Evolutionary conservation across 2,888 invertebrate species (phyloP), one percentile per base, ranked within the genome.

Genomic region (Apamea epomidion): DNA sequence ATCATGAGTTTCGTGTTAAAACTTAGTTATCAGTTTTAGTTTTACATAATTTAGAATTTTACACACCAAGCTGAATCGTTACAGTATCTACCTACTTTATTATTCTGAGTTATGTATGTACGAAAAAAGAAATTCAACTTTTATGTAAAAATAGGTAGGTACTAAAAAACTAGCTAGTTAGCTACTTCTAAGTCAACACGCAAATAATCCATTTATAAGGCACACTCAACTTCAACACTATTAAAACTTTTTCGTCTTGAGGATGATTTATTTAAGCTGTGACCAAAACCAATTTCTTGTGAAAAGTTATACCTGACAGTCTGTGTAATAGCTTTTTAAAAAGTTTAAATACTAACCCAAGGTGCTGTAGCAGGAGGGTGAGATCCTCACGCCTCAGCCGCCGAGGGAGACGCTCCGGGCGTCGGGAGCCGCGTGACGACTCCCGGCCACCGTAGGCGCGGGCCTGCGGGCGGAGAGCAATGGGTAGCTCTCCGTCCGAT

Each of bases 171-270:
- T 37, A 75, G 58, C 32, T 64, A 65, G 72, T 69, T 83, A 73
- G 76, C 58, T 71, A 71, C 71, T 80, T 64, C 73, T 68, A 69
- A 71, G 51, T 60, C 68, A 67, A 78, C 76, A 80, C 81, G 81
- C 78, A 82, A 81, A 80, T 81, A 84, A 62, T 81, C 85, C 77
- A 86, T 87, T 80, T 80, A 84, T 87, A 80, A 75, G 51, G 60
- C 68, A 72, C 69, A 76, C 72, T 81, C 14, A 62, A 80, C 73
- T 74, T 87, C 87, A 85, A 85, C 87, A 85, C 84, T 67, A 75
- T 86, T 87, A 83, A 79, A 85, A 79, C 51, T 70, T 87, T 76
- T 83, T 76, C 62, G 73, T 29, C 25, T 78, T n/a, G n/a, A 64
- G 64, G 29, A 74, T 72, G 72, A 74, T 78, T 76, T 85, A 87